These are phyloP conservation scores for Myrmecophaga tridactyla DNA, from an alignment of 2,113 vertebrate species.

Conservation along the genomic window DNA sequence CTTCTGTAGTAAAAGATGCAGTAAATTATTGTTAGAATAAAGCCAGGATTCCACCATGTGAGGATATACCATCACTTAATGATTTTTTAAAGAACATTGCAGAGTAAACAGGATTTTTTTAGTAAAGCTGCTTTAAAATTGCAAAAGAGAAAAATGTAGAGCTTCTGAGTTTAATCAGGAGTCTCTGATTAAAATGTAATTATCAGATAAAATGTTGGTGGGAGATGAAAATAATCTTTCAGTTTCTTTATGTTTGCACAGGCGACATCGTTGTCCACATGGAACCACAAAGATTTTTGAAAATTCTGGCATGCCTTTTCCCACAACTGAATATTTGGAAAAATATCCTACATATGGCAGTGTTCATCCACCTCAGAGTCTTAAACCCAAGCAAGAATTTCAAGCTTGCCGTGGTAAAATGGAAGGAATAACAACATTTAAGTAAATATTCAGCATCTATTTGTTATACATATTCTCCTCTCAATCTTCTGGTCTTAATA, in stretches of 20 bases:
- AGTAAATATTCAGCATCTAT: slow-evolving; percentile 79
- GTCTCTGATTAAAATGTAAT: not conserved
- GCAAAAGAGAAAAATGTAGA: no score
- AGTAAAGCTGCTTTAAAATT: not conserved
- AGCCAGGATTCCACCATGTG: not conserved
- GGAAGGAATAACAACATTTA: slow-evolving; percentile 88
- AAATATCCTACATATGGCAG: slow-evolving; percentile 84
- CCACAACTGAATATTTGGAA: slow-evolving; percentile 87
- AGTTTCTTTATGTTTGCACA: slow-evolving; percentile 70
- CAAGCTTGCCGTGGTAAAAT: slow-evolving; percentile 76
- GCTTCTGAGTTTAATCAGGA: not conserved
- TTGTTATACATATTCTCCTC: not conserved
- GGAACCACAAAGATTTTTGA: slow-evolving; percentile 82
- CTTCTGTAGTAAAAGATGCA: not conserved
- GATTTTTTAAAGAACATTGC: not conserved
- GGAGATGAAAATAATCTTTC: not conserved
- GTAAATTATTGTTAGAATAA: not conserved
- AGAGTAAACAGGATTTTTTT: not conserved
- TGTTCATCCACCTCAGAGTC: slow-evolving; percentile 79
- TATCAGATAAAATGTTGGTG: not conserved
- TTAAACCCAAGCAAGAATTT: slow-evolving; percentile 83
- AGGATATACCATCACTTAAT: not conserved
- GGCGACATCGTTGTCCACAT: slow-evolving; percentile 86
- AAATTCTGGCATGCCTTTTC: slow-evolving; percentile 59
- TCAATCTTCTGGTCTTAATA: not conserved